phyloP scores from a whole-genome alignment of 2,113 vertebrate genomes.

The Glareola pratincola region DNA sequence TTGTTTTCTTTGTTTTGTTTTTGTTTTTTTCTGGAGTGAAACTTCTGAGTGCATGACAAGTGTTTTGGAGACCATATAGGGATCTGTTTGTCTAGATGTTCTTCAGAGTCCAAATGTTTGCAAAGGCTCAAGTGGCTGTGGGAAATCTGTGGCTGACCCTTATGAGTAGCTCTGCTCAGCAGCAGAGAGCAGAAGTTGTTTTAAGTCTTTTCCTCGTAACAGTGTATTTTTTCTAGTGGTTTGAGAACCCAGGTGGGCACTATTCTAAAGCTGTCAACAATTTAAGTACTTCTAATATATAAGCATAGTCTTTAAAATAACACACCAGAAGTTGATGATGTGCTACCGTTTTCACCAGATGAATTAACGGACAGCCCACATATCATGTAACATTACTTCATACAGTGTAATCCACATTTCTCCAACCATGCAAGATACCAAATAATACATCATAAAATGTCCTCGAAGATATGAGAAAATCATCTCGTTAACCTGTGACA shows the following conservation, averaged over 20 bases:
- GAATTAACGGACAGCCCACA: slow-evolving; percentile 52
- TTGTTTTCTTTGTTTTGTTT: neutral
- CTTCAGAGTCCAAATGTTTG: slow-evolving; percentile 21
- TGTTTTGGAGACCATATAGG: neutral
- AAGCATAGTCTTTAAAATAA: slow-evolving; percentile 39
- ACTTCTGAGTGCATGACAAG: neutral
- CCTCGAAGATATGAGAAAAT: slow-evolving; percentile 44
- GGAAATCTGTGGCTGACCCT: neutral
- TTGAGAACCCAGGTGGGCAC: neutral
- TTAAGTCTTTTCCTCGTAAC: neutral
- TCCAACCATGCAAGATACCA: slow-evolving; percentile 50
- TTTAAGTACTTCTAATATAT: neutral
- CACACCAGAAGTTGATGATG: slow-evolving; percentile 40
- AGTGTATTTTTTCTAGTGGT: neutral
- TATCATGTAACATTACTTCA: slow-evolving; percentile 71
- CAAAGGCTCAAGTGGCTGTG: neutral
- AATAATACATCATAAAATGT: slow-evolving; percentile 56
- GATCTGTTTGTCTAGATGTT: slow-evolving; percentile 11
- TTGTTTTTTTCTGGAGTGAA: neutral
- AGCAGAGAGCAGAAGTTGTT: neutral
- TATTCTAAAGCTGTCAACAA: neutral
- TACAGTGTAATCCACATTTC: slow-evolving; percentile 56
- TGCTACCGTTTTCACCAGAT: slow-evolving; percentile 51
- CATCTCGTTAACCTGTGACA: slow-evolving; percentile 55
- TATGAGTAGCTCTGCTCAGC: neutral